phyloP scores from a whole-genome alignment of 2,113 vertebrate species.

The Gulo gulo region DNA sequence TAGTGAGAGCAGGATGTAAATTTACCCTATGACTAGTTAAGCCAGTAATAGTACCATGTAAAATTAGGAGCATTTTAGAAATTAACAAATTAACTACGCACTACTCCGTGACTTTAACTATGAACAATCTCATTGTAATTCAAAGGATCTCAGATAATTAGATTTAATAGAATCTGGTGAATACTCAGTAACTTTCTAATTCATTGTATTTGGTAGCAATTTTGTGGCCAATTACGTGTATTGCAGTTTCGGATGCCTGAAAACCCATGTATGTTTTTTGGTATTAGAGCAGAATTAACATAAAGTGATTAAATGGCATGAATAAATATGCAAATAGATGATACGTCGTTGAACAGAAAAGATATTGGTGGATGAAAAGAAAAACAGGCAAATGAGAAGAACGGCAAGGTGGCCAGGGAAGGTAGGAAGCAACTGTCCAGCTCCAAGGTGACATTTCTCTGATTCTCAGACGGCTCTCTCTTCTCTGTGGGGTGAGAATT shows the following conservation, averaged over 20 bases:
- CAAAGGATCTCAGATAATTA: slow-evolving; percentile 62
- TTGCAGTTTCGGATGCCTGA: slow-evolving; percentile 17
- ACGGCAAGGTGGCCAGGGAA: neutral
- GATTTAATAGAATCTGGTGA: slow-evolving; percentile 58
- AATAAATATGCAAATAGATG: slow-evolving; percentile 32
- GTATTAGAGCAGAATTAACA: slow-evolving; percentile 36
- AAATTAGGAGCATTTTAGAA: slow-evolving; percentile 17
- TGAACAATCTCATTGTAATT: slow-evolving; percentile 48
- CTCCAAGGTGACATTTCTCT: neutral
- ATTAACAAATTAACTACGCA: slow-evolving; percentile 43
- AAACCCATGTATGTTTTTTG: slow-evolving; percentile 49
- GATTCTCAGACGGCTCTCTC: neutral
- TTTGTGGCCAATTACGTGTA: slow-evolving; percentile 59
- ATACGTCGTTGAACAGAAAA: neutral
- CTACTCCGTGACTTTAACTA: neutral
- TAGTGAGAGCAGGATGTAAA: neutral
- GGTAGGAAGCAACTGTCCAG: neutral
- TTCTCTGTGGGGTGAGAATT: neutral
- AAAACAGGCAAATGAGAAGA: neutral
- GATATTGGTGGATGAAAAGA: neutral
- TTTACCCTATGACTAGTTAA: neutral
- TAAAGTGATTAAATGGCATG: slow-evolving; percentile 47
- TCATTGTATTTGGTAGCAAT: slow-evolving; percentile 69
- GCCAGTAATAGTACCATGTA: neutral
- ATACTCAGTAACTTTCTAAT: slow-evolving; percentile 44